Base-by-base conservation (phyloP, 2,888 invertebrate genomes). In the Drosophila peninsularis region DNA sequence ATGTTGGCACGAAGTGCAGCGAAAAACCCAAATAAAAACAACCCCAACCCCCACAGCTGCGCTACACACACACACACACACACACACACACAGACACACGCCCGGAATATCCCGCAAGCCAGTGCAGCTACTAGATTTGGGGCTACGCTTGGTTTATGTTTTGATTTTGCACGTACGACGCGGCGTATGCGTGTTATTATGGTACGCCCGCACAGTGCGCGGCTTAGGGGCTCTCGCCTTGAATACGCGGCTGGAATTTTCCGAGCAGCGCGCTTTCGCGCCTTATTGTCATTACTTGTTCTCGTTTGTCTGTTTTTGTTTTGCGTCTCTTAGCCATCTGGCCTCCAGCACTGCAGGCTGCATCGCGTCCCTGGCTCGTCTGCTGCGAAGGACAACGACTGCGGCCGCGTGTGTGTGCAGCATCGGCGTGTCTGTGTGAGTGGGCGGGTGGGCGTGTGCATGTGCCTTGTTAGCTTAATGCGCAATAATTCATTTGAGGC, bases 181-280 rank as follows among this genome's bases (percentile, higher is more conserved):
- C 69, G 77, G 79, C 80, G 87, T 83, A 81, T 86, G 82, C 84
- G 84, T 86, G 70, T 69, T 83, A 68, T 81, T 74, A 71, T 72
- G 71, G 60, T 60, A 19, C 56, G 45, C 56, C 56, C 56, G 14
- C 56, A 27, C 11, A 21, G 55, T 13, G 32, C 45, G 32, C 19
- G 34, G 45, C 5, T 44, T 27, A 21, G 7, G 14, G 39, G 62
- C n/a, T 10, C 30, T 62, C 55, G 77, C 75, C 75, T 76, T 64
- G 77, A 68, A 64, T 49, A 27, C 61, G 68, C 76, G 72, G 72
- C 61, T 62, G 30, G 56, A 60, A 72, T 58, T 66, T 72, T 71
- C 58, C 53, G 41, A 41, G 52, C 60, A 41, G 49, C 60, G 50
- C 68, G 39, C 71, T 78, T 82, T 76, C 76, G 76, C 82, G 82